Evolutionary conservation across 2,888 invertebrate species (phyloP).

Genomic region (Dermolepida albohirtum): DNA sequence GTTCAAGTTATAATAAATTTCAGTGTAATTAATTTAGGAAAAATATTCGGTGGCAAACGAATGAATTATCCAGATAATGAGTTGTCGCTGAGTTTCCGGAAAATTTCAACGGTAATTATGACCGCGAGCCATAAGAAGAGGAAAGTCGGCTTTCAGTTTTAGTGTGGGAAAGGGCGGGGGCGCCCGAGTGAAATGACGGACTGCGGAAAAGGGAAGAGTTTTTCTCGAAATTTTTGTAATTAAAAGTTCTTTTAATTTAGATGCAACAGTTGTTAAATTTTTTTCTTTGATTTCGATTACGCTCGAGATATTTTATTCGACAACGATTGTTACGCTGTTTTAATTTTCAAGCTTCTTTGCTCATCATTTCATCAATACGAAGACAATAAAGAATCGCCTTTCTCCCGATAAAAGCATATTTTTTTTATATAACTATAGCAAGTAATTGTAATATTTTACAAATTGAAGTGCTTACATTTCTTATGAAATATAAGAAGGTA

Average conservation of each 20-base stretch:
- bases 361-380: not conserved
- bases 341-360: not conserved
- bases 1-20: constrained; percentile 37
- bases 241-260: constrained; percentile 59
- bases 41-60: constrained; percentile 44
- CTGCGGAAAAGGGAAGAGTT: constrained; percentile 10
- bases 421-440: too few relatives aligned
- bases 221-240: constrained; percentile 56
- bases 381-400: too few relatives aligned
- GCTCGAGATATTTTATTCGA: too few relatives aligned
- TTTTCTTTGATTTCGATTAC: constrained; percentile 39
- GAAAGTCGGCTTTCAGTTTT: not conserved
- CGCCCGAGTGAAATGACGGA: not conserved
- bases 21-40: constrained; percentile 40
- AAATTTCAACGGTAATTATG: constrained; percentile 50
- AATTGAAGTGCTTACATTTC: too few relatives aligned
- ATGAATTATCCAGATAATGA: constrained; percentile 52
- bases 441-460: too few relatives aligned
- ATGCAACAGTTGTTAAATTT: constrained; percentile 57
- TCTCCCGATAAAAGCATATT: too few relatives aligned
- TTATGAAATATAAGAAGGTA: too few relatives aligned
- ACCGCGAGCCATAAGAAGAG: constrained; percentile 44
- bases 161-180: not conserved
- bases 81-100: constrained; percentile 49
- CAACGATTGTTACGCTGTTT: too few relatives aligned